Percentiles rank a stretch among this genome's conserved stretches.
phyloP scores from a whole-genome alignment of 1,140 invertebrate species.

The Homarus americanus region DNA sequence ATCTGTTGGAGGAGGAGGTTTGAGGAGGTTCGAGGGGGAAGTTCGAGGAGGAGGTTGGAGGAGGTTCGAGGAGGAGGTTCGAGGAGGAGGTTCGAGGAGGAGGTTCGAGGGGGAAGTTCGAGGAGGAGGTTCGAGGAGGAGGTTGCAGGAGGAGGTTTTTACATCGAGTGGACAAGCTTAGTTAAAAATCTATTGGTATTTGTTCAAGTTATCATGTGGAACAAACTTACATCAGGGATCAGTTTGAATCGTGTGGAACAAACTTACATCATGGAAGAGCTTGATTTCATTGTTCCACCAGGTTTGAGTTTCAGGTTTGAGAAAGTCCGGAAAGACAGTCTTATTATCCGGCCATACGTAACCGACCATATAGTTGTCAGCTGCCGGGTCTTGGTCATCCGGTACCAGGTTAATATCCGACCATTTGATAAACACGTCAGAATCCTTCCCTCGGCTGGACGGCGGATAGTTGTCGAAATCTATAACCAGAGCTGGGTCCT shows the following conservation, averaged over 20 bases:
- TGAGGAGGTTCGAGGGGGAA: too few species aligned
- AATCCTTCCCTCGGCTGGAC: slow-evolving; percentile 43
- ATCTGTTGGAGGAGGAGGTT: neutral
- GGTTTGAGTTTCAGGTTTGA: slow-evolving; percentile 63
- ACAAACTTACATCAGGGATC: too few species aligned
- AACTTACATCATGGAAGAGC: slow-evolving; percentile 70
- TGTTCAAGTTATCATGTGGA: too few species aligned
- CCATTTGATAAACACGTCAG: slow-evolving; percentile 75
- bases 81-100: too few species aligned
- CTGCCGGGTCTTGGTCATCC: slow-evolving; percentile 56
- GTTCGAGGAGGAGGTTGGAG: too few species aligned
- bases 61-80: too few species aligned
- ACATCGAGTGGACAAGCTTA: too few species aligned
- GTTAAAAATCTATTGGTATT: too few species aligned
- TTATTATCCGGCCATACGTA: slow-evolving; percentile 72
- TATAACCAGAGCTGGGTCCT: slow-evolving; percentile 73
- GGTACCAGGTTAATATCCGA: slow-evolving; percentile 57
- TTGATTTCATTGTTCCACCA: slow-evolving; percentile 74
- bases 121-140: too few species aligned
- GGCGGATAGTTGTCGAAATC: slow-evolving; percentile 73
- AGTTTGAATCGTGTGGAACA: too few species aligned
- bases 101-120: too few species aligned
- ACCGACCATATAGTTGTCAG: slow-evolving; percentile 67
- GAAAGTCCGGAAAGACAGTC: slow-evolving; percentile 75
- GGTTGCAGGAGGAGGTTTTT: too few species aligned